Conservation (phyloP, 2,797 vertebrate species). For the Tinamus major region DNA sequence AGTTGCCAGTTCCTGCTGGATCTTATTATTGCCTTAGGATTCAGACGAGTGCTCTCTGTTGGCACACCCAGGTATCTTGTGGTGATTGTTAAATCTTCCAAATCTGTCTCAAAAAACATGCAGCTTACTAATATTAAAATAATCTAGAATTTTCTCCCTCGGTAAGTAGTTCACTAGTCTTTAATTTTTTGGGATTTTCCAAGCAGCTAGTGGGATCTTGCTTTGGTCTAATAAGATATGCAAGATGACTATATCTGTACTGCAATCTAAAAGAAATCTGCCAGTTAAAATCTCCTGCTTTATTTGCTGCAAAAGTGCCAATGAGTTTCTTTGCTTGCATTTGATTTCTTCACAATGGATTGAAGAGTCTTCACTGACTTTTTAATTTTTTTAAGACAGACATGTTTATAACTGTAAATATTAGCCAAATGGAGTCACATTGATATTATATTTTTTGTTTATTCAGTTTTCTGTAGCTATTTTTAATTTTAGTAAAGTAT, state of each 20-base stretch:
- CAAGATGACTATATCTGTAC: not conserved
- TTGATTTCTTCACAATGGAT: not conserved
- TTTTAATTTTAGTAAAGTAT: constrained; percentile 10
- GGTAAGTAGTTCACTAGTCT: not conserved
- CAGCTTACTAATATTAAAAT: not conserved
- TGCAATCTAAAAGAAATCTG: not conserved
- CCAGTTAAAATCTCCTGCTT: not conserved
- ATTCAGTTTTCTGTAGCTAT: not conserved
- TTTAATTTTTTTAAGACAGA: not conserved
- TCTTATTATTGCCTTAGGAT: constrained; percentile 83
- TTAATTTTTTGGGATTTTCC: not conserved
- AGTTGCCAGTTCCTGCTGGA: constrained; percentile 89
- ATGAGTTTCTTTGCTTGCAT: not conserved
- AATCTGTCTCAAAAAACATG: not conserved
- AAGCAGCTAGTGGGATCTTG: not conserved
- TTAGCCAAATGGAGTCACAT: not conserved
- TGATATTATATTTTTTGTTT: not conserved
- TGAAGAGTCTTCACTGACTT: not conserved
- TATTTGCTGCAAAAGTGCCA: not conserved
- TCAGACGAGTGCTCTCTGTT: constrained; percentile 89
- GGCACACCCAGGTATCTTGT: constrained; percentile 89
- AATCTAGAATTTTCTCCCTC: not conserved
- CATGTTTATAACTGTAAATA: not conserved
- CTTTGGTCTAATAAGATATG: not conserved
- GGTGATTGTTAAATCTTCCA: not conserved